Conservation (phyloP, 2,797 vertebrate genomes). For the Pempheris klunzingeri region DNA sequence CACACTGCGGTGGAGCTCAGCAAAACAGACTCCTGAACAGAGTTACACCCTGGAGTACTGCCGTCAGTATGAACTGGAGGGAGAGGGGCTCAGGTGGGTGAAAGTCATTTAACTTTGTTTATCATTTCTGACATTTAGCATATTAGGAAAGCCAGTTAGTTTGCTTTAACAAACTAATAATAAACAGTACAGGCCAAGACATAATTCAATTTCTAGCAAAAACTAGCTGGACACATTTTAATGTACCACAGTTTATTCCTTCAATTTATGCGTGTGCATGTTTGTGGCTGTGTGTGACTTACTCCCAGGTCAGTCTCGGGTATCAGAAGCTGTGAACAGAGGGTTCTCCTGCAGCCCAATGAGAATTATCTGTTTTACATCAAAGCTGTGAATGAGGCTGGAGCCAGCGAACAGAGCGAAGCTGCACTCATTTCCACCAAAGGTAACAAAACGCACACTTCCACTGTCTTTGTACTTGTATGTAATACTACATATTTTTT, state of each 20-base stretch:
- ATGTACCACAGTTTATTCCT: neutral
- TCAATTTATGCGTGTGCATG: neutral
- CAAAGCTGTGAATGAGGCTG: slow-evolving; percentile 91
- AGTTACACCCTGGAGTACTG: slow-evolving; percentile 95
- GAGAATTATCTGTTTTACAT: slow-evolving; percentile 97
- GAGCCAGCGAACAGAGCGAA: slow-evolving; percentile 95
- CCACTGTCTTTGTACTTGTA: neutral
- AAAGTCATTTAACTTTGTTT: neutral
- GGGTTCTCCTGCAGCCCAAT: slow-evolving; percentile 91
- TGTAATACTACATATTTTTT: too few species aligned
- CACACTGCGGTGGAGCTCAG: slow-evolving; percentile 88
- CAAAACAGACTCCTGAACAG: slow-evolving; percentile 70
- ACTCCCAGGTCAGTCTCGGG: slow-evolving; percentile 90
- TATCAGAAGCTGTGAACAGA: slow-evolving; percentile 89
- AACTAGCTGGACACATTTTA: neutral
- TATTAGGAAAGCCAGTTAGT: neutral
- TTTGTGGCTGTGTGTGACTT: slow-evolving; percentile 20
- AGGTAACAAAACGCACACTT: slow-evolving; percentile 82
- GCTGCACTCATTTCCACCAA: slow-evolving; percentile 96
- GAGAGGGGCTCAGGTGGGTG: slow-evolving; percentile 94
- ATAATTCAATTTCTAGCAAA: neutral
- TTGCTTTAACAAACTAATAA: neutral
- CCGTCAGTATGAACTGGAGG: slow-evolving; percentile 92
- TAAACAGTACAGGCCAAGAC: neutral
- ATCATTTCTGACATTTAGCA: neutral